These are phyloP conservation scores for Poecile atricapillus DNA, from an alignment of 2,113 vertebrate genomes.

Conservation along the genomic window DNA sequence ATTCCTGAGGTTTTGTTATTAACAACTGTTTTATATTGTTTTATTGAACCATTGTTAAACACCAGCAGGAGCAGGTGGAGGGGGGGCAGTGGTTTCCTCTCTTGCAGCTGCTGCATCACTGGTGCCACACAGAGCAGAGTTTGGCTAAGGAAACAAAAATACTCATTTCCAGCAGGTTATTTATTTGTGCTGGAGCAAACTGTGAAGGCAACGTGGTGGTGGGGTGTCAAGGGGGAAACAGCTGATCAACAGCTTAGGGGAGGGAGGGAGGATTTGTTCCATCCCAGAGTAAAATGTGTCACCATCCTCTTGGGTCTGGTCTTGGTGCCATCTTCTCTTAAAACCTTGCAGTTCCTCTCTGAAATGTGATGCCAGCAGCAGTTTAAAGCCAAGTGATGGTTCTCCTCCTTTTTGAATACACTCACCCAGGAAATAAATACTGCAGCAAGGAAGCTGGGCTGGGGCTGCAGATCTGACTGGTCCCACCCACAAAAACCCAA, in stretches of 20 bases:
- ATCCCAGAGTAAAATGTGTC: neutral
- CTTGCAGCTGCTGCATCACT: fast-evolving
- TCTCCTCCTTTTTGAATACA: neutral
- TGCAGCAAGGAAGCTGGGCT: neutral
- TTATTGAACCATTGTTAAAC: neutral
- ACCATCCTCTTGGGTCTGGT: neutral
- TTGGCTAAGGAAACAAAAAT: neutral
- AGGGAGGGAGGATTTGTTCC: neutral
- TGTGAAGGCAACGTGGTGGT: neutral
- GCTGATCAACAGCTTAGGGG: neutral
- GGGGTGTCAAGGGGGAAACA: neutral
- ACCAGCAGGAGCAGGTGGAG: neutral
- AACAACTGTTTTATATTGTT: neutral
- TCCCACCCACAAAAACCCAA: neutral
- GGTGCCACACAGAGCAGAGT: neutral
- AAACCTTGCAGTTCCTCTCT: neutral
- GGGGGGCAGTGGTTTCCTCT: neutral
- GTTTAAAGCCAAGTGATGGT: neutral
- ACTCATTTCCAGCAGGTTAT: neutral
- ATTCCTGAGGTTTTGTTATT: neutral
- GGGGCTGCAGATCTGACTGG: neutral
- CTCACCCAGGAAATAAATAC: neutral
- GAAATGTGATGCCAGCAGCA: neutral
- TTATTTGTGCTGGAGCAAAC: slow-evolving; percentile 4
- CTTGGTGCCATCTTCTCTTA: neutral